Evolutionary conservation across 1,140 invertebrate genomes (phyloP), one percentile per base, ranked within the genome.

Genomic region (Hycleus phaleratus): DNA sequence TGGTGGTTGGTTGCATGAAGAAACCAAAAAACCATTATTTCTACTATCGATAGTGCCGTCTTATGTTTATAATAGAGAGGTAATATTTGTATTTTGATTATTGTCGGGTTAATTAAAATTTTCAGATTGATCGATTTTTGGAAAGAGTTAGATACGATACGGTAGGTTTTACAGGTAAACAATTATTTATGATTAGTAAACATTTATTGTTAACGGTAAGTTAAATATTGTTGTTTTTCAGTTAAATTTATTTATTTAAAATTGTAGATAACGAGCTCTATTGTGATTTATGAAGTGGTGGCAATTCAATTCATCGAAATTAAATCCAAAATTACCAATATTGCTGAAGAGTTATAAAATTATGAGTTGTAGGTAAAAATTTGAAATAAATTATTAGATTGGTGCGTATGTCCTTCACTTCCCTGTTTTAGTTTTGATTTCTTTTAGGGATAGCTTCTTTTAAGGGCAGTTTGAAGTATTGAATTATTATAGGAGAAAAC

Each of bases 51-150:
- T 12, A 38, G 26, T 25, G 8, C 6, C 42, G n/a, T 26, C 7
- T 32, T 18, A 53, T 18, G 18, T 53, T 46, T 46, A 53, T 18
- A 53, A 53, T 45, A 53, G 32, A 38, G 51, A 53, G 42, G 51
- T 53, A 53, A 5, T 49, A 7, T 6, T 49, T 49, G 4, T 49
- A 7, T 6, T 49, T 49, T 32, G 11, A 38, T 32, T n/a, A 12
- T 3, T 39, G 4, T 42, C 3, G 7, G 7, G 7, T 32, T 32
- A 32, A 38, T 38, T 53, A 26, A 44, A 2, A 24, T 38, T 46
- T 46, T 44, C 8, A 53, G 51, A 45, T 53, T 26, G n/a, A 5
- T 8, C 26, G 51, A 46, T 32, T 53, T 9, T 18, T 45, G 5
- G 42, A 53, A 12, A 26, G 18, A 5, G 38, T 53, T 26, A 44